Conservation (phyloP, 2,797 vertebrate genomes). For the Peromyscus eremicus region DNA sequence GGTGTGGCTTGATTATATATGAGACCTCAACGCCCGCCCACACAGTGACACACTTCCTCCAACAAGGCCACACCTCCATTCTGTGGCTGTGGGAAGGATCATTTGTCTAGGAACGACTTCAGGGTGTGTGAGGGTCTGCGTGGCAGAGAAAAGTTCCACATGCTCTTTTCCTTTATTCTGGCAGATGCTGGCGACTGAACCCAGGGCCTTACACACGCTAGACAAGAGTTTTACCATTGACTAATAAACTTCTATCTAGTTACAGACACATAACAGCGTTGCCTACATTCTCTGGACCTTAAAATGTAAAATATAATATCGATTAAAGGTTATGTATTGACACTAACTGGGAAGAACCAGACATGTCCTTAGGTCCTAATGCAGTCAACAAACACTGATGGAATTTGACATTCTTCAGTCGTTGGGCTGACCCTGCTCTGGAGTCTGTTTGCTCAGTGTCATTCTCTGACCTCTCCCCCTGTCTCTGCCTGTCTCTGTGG, state of each 20-base stretch:
- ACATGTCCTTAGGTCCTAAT: not conserved
- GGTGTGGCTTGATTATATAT: not conserved
- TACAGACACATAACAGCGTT: not conserved
- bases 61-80: not conserved
- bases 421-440: not conserved
- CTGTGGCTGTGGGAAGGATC: not conserved
- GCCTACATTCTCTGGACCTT: conserved; percentile 2
- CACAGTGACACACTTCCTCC: not conserved
- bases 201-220: not conserved
- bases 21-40: not conserved
- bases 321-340: conserved; percentile 35
- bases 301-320: conserved; percentile 44
- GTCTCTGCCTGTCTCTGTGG: not conserved
- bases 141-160: not conserved
- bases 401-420: not conserved
- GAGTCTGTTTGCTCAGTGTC: fast-evolving
- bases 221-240: not conserved
- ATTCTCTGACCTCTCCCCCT: not conserved
- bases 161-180: not conserved
- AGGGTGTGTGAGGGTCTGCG: not conserved
- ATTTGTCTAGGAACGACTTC: not conserved
- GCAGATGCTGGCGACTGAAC: not conserved
- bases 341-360: not conserved
- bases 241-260: conserved; percentile 17
- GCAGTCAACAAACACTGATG: not conserved